A percentile compares a stretch with the other conserved stretches of the same genome.
phyloP scores from a whole-genome alignment of 2,113 vertebrate species.

The Prochilodus magdalenae region DNA sequence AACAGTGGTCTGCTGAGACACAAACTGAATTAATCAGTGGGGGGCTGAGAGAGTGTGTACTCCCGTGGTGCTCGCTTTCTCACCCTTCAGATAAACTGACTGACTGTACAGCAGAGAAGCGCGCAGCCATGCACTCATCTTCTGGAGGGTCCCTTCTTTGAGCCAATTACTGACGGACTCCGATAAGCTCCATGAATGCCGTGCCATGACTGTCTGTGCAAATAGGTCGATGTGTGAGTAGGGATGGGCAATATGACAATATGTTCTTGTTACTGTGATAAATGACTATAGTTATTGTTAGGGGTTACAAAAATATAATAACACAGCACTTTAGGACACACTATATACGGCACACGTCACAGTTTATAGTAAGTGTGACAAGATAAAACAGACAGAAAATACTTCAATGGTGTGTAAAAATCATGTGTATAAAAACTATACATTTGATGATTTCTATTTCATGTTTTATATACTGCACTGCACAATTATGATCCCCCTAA shows the following conservation, averaged over 20 bases:
- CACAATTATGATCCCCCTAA: too few species aligned
- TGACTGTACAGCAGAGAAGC: conserved; percentile 46
- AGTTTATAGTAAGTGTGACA: too few species aligned
- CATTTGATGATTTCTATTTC: too few species aligned
- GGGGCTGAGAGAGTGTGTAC: conserved; percentile 60
- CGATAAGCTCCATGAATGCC: not conserved
- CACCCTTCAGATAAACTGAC: not conserved
- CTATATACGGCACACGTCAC: too few species aligned
- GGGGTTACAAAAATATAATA: too few species aligned
- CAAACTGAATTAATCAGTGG: conserved; percentile 60
- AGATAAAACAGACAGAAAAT: too few species aligned
- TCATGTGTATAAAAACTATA: too few species aligned
- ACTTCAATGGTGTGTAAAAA: too few species aligned
- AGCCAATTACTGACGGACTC: conserved; percentile 6
- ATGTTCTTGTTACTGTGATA: not conserved
- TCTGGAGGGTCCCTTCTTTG: not conserved
- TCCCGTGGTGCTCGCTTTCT: conserved; percentile 59
- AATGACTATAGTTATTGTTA: too few species aligned
- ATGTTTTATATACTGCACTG: too few species aligned
- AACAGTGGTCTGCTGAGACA: conserved; percentile 44
- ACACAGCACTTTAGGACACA: too few species aligned
- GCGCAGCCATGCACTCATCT: not conserved
- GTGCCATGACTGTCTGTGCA: not conserved
- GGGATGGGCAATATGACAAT: not conserved
- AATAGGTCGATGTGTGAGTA: not conserved